These are phyloP conservation scores for Lithophane semibrunnea DNA, from an alignment of 2,888 invertebrate genomes.

Conservation along the genomic window DNA sequence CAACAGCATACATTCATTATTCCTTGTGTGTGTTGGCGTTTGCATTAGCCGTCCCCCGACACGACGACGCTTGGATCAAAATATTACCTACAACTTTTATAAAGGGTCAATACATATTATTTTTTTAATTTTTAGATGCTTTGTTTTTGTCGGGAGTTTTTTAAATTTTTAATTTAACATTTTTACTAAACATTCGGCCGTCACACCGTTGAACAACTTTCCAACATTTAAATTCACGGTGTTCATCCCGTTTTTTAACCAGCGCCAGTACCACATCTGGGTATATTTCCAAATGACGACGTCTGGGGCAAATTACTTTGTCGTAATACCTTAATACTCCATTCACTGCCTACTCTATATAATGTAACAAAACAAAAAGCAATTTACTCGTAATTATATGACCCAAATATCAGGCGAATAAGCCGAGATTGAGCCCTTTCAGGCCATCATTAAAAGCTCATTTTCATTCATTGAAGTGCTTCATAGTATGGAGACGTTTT, in stretches of 20 bases:
- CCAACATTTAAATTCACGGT: background rate
- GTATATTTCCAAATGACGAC: constrained; percentile 15
- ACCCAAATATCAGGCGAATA: constrained; percentile 67
- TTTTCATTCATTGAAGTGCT: constrained; percentile 71
- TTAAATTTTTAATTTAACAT: too few species aligned
- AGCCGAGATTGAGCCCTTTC: constrained; percentile 69
- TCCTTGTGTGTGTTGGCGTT: too few species aligned
- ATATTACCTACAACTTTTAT: too few species aligned
- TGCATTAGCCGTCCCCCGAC: too few species aligned
- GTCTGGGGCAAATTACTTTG: background rate
- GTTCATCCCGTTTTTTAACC: constrained; percentile 10
- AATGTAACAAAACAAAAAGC: constrained; percentile 60
- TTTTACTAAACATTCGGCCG: too few species aligned
- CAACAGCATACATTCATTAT: too few species aligned
- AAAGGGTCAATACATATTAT: too few species aligned
- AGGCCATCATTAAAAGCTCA: constrained; percentile 74
- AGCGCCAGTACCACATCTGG: background rate
- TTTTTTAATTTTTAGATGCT: too few species aligned
- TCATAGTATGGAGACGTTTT: constrained; percentile 49
- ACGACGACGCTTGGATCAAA: too few species aligned
- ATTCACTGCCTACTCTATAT: constrained; percentile 28
- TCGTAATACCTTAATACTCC: constrained; percentile 12
- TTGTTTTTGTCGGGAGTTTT: too few species aligned
- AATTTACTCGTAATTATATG: constrained; percentile 69
- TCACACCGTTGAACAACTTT: too few species aligned